A percentile compares a stretch with the other conserved stretches of the same genome.
Evolutionary conservation across 2,797 vertebrate species (phyloP).

Genomic region (Falco peregrinus): DNA sequence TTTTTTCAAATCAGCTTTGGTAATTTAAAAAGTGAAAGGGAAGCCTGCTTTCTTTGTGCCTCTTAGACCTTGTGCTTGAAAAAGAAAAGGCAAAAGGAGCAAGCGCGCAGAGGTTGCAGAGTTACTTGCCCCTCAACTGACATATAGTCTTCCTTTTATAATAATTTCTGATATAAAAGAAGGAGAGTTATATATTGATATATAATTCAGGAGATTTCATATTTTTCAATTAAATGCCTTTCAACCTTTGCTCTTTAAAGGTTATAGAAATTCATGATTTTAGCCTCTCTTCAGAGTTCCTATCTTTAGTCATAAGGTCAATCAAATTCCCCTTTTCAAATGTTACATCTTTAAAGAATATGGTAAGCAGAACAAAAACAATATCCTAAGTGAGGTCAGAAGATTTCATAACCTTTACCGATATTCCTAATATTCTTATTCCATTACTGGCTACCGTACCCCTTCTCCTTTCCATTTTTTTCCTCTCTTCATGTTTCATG

Average conservation of each 20-base stretch:
- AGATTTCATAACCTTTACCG: conserved; percentile 49
- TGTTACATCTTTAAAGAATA: conserved; percentile 62
- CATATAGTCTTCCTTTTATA: conserved; percentile 28
- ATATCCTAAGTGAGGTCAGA: conserved; percentile 52
- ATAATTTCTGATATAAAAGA: conserved; percentile 57
- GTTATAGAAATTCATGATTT: conserved; percentile 68
- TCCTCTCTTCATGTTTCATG: neutral
- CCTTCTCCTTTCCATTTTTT: neutral
- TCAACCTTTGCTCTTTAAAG: conserved; percentile 72
- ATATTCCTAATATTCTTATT: conserved; percentile 36
- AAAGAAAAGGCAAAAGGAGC: neutral
- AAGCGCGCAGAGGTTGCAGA: neutral
- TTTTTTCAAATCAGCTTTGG: neutral
- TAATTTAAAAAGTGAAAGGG: neutral
- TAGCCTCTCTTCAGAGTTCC: conserved; percentile 48
- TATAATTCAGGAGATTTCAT: conserved; percentile 56
- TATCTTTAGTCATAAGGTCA: conserved; percentile 67
- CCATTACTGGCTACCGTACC: neutral
- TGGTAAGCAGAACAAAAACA: conserved; percentile 62
- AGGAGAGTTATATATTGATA: conserved; percentile 61
- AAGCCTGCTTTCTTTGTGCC: neutral
- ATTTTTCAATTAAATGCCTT: conserved; percentile 66
- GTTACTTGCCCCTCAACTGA: conserved; percentile 30
- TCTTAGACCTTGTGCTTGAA: neutral
- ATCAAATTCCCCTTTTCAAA: conserved; percentile 71